A percentile compares a stretch with the other conserved stretches of the same genome.
These are phyloP conservation scores for Taurulus bubalis DNA, from an alignment of 2,113 vertebrate genomes.

Conservation along the genomic window DNA sequence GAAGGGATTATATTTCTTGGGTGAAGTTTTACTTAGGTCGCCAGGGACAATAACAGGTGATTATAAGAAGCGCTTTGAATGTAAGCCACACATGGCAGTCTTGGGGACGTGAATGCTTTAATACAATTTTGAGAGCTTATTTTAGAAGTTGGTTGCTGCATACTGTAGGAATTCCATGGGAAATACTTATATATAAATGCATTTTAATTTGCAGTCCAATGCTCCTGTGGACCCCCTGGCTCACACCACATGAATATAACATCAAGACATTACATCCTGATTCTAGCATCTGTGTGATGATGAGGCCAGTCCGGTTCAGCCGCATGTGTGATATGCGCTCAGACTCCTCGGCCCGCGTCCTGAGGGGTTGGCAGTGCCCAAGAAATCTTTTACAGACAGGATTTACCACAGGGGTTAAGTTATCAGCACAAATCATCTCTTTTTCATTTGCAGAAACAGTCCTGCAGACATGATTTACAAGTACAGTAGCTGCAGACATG, in stretches of 20 bases:
- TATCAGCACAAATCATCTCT: conserved; percentile 76
- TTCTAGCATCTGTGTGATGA: conserved; percentile 62
- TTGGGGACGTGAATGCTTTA: conserved; percentile 41
- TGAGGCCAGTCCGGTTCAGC: conserved; percentile 38
- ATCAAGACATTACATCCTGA: conserved; percentile 58
- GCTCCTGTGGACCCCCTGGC: not conserved
- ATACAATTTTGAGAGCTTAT: conserved; percentile 38
- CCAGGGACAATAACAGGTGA: conserved; percentile 64
- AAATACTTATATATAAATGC: conserved; percentile 38
- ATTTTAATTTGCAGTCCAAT: conserved; percentile 44
- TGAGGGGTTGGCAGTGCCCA: conserved; percentile 44
- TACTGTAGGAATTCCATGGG: conserved; percentile 16
- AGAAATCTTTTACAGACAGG: conserved; percentile 65
- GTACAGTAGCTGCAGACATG: conserved; percentile 68
- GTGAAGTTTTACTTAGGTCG: conserved; percentile 51
- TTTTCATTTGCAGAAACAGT: conserved; percentile 80
- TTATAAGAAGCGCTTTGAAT: conserved; percentile 56
- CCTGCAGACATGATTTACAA: conserved; percentile 73
- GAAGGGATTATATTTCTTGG: conserved; percentile 63
- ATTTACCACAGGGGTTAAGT: conserved; percentile 73
- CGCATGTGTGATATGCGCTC: conserved; percentile 59
- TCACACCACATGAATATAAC: conserved; percentile 59
- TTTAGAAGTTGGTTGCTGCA: conserved; percentile 40
- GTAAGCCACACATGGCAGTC: conserved; percentile 43
- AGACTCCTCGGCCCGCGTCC: conserved; percentile 35